phyloP scores from a whole-genome alignment of 2,113 vertebrate genomes.

The crab-eating macaque (Macaca fascicularis) region T2T-MFA8v1.1 NC_088387.1:37483001-37483500 shows the following conservation, averaged over 20 bases:
- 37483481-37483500: conserved; percentile 61
- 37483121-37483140: neutral
- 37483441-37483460: conserved; percentile 56
- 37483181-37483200: neutral
- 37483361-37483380: neutral
- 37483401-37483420: conserved; percentile 37
- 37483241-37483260: neutral
- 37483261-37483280: neutral
- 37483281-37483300: conserved; percentile 15
- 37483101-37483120: neutral
- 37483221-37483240: neutral
- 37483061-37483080: neutral
- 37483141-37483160: neutral
- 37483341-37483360: conserved; percentile 34
- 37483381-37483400: conserved; percentile 22
- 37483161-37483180: neutral
- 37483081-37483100: neutral
- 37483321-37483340: neutral
- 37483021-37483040: neutral
- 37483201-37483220: neutral
- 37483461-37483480: conserved; percentile 35
- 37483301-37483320: neutral
- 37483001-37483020: neutral
- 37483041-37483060: neutral
- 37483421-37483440: conserved; percentile 40